phyloP scores from a whole-genome alignment of 2,113 vertebrate genomes.

The Hylia prasina region DNA sequence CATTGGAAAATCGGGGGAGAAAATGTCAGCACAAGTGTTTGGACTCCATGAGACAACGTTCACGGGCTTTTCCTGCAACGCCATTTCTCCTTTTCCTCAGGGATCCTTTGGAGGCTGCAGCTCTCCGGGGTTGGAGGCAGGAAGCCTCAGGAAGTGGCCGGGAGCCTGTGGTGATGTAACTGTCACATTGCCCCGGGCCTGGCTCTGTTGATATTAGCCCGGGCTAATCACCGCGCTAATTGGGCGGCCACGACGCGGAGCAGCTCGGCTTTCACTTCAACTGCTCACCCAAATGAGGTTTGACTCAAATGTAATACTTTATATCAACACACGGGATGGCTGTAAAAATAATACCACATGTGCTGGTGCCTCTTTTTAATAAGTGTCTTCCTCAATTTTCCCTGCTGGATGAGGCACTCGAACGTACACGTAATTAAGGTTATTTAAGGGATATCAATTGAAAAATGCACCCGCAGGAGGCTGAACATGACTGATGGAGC shows the following conservation, averaged over 20 bases:
- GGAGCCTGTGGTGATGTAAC: slow-evolving; percentile 61
- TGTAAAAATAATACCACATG: slow-evolving; percentile 81
- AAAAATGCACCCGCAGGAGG: slow-evolving; percentile 61
- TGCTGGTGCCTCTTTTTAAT: slow-evolving; percentile 76
- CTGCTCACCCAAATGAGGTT: slow-evolving; percentile 77
- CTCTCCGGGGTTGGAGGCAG: not conserved
- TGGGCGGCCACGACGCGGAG: slow-evolving; percentile 64
- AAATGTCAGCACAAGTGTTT: not conserved
- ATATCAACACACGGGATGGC: slow-evolving; percentile 78
- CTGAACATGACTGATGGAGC: slow-evolving; percentile 7
- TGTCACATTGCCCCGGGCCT: slow-evolving; percentile 66
- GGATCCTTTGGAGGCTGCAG: not conserved
- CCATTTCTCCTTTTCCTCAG: not conserved
- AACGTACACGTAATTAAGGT: slow-evolving; percentile 66
- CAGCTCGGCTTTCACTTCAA: slow-evolving; percentile 78
- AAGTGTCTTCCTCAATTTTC: slow-evolving; percentile 85
- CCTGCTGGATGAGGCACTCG: slow-evolving; percentile 69
- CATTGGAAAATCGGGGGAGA: not conserved
- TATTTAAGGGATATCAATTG: slow-evolving; percentile 72
- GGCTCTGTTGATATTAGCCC: slow-evolving; percentile 77
- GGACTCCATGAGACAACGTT: not conserved
- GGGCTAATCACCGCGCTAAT: slow-evolving; percentile 79
- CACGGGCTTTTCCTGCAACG: not conserved
- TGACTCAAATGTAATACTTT: slow-evolving; percentile 83
- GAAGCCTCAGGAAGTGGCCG: slow-evolving; percentile 37